Evolutionary conservation across 2,888 invertebrate genomes (phyloP), one percentile per base, ranked within the genome.

Genomic region (Darwinula stevensoni): DNA sequence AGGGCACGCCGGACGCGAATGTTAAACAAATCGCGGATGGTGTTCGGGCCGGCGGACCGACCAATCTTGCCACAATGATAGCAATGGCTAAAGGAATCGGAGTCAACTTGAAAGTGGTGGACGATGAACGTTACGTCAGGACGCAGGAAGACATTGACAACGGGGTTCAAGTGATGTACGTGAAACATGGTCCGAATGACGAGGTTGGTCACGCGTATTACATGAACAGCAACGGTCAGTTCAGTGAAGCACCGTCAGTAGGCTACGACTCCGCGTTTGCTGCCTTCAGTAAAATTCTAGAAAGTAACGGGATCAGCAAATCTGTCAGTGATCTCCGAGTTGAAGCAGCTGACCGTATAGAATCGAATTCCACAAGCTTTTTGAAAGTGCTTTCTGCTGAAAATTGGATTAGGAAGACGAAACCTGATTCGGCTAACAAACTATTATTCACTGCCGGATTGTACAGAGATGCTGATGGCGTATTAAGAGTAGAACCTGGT

Each of bases 281-380:
- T n/a, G 22, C 22, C 22, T 22, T 22, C 22, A 22, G 22, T n/a
- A 22, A 9, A n/a, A 22, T 22, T 22, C 22, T 22, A n/a, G 22
- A 22, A n/a, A 22, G 22, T n/a, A 22, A 22, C 9, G 22, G 22
- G 9, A 22, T 22, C n/a, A 22, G 22, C 22, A 22, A 22, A n/a
- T 22, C 22, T 22, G 22, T 22, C 9, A n/a, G n/a, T 9, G 22
- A 22, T n/a, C 22, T 22, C 9, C 22, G 22, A 9, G 22, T n/a
- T 22, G 22, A 22, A 22, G n/a, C 22, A 22, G 22, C 22, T n/a
- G 22, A 22, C 22, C 22, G 22, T n/a, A 22, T 22, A n/a, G 22
- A 22, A n/a, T 22, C 22, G 9, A 22, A 22, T 22, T 22, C 22
- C 22, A n/a, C 22, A 6, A 22, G 22, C 22, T 22, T 22, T n/a